Percentiles rank a stretch among this genome's conserved stretches.
Conservation (phyloP, 2,113 vertebrate genomes). For the Oophaga pumilio region DNA sequence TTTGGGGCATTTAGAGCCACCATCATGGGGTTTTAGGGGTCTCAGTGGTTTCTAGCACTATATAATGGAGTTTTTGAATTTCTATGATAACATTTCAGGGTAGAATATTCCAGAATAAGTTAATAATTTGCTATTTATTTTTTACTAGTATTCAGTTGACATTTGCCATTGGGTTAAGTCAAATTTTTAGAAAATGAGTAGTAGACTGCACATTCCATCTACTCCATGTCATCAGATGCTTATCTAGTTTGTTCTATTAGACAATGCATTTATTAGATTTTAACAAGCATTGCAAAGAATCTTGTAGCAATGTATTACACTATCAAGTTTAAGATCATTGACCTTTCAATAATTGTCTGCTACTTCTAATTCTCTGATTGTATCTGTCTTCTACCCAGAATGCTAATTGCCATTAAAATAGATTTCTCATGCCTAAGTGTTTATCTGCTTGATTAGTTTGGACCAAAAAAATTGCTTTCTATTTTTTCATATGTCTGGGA, state of each 20-base stretch:
- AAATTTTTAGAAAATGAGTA: neutral
- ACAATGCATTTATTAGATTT: slow-evolving; percentile 18
- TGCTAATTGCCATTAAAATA: slow-evolving; percentile 11
- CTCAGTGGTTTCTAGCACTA: too few species aligned
- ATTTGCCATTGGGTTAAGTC: neutral
- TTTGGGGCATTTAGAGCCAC: too few species aligned
- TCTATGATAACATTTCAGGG: neutral
- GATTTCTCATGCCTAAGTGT: neutral
- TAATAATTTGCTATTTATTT: neutral
- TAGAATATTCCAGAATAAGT: neutral
- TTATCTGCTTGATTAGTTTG: slow-evolving; percentile 10
- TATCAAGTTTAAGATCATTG: slow-evolving; percentile 16
- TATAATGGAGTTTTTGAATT: neutral
- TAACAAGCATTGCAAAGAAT: slow-evolving; percentile 10
- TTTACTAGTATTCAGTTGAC: neutral
- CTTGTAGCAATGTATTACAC: neutral
- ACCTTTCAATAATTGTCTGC: slow-evolving; percentile 38
- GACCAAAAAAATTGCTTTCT: neutral
- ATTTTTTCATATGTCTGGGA: neutral
- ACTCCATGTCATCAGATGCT: slow-evolving; percentile 9
- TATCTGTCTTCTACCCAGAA: slow-evolving; percentile 10
- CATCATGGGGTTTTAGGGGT: too few species aligned
- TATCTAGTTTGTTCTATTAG: slow-evolving; percentile 19
- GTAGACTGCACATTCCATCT: neutral
- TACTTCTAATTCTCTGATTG: slow-evolving; percentile 16